A percentile compares a stretch with the other conserved stretches of the same genome.
phyloP scores from a whole-genome alignment of 2,797 vertebrate species.

The Naso thynnoides region DNA sequence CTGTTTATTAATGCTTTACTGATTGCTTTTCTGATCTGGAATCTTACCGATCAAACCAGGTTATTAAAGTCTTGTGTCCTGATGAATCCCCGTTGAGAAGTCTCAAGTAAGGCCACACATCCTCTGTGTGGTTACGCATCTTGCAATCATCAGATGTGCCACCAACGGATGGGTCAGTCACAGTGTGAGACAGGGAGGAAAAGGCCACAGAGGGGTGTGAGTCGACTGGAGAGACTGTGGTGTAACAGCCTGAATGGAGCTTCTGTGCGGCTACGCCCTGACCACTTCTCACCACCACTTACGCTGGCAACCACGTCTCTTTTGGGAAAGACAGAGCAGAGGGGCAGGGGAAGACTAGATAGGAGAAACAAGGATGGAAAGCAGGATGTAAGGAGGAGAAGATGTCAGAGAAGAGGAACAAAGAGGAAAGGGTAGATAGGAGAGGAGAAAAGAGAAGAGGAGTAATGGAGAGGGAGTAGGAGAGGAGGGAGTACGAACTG shows the following conservation, averaged over 20 bases:
- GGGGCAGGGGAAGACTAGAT: neutral
- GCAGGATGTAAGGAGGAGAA: constrained; percentile 27
- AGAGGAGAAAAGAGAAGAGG: constrained; percentile 35
- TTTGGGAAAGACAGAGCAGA: constrained; percentile 39
- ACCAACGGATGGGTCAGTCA: constrained; percentile 56
- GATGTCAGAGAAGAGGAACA: constrained; percentile 16
- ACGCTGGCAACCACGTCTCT: constrained; percentile 60
- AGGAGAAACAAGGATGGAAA: constrained; percentile 31
- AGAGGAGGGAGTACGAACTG: constrained; percentile 49
- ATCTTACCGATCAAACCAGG: constrained; percentile 27
- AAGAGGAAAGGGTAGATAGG: constrained; percentile 29
- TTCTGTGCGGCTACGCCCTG: constrained; percentile 75
- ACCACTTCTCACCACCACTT: constrained; percentile 47
- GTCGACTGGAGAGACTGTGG: constrained; percentile 67
- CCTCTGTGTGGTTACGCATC: constrained; percentile 37
- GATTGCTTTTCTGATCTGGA: constrained; percentile 53
- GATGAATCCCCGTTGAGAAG: neutral
- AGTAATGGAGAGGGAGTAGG: constrained; percentile 33
- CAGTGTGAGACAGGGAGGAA: constrained; percentile 40
- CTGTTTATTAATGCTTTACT: constrained; percentile 42
- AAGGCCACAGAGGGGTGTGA: constrained; percentile 66
- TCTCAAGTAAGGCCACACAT: constrained; percentile 13
- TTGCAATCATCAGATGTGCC: constrained; percentile 46
- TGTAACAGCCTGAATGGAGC: constrained; percentile 78
- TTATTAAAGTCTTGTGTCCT: constrained; percentile 39